Evolutionary conservation across 2,797 vertebrate species (phyloP).

Genomic region (Dipus sagitta): DNA sequence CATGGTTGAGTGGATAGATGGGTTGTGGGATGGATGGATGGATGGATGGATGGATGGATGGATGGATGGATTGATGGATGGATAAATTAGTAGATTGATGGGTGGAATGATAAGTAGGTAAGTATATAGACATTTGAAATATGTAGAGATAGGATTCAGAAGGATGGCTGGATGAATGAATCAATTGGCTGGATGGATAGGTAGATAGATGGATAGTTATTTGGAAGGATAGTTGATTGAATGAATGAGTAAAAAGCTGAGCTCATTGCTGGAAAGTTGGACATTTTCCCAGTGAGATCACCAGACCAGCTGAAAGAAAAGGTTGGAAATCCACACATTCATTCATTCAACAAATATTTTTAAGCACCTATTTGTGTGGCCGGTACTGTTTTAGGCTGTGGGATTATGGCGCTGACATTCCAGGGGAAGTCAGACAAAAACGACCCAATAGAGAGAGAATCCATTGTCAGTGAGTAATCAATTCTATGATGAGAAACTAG

Average conservation of each 20-base stretch:
- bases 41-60: background rate
- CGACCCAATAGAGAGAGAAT: background rate
- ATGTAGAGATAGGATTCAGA: background rate
- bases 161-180: background rate
- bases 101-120: background rate
- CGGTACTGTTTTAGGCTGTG: conserved; percentile 13
- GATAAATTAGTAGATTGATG: background rate
- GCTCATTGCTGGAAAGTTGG: conserved; percentile 57
- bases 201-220: background rate
- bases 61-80: background rate
- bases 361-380: conserved; percentile 64
- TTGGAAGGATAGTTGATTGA: conserved; percentile 39
- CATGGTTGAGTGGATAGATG: background rate
- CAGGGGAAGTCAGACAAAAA: conserved; percentile 48
- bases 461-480: background rate
- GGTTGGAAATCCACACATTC: conserved; percentile 62
- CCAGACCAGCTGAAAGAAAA: conserved; percentile 66
- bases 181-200: background rate
- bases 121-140: background rate
- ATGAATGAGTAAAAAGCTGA: conserved; percentile 69
- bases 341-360: conserved; percentile 65
- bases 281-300: conserved; percentile 73
- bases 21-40: too few relatives aligned
- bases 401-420: conserved; percentile 63
- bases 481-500: background rate